Base-by-base conservation (phyloP, 2,797 vertebrate species). In the Scarus forsteni region DNA sequence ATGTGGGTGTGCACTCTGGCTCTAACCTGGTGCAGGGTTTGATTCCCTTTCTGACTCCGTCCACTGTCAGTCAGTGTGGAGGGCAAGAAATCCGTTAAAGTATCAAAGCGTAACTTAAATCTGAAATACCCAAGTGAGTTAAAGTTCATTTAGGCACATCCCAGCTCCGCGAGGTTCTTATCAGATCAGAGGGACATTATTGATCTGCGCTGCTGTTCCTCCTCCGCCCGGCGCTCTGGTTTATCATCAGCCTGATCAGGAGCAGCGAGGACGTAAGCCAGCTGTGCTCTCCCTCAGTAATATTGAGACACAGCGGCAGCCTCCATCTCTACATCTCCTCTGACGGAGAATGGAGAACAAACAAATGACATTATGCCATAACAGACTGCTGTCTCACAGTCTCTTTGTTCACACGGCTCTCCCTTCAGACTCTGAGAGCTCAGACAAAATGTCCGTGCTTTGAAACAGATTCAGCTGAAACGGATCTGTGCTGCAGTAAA, bases 401-500 rank as follows among this genome's bases (percentile, higher is more conserved):
- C 56, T 60, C 40, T 48, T 18, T 44, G 44, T 44, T 10, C 5
- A 10, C 34, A 13, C 19, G 2, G 11, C 27, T 34, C 14, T 51
- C 5, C 27, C 13, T 51, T 34, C 1, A 50, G 19, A 19, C 8
- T 50, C 12, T 50, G 6, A 50, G 27, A 50, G 18, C 49, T 27
- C 27, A 27, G 27, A 27, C 27, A 27, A 27, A 27, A 27, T 2
- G 27, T 27, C 4, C 4, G 2, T 27, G 27, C 27, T 27, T 27
- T 27, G 27, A 27, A 27, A 27, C 27, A 27, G 27, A 4, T 27
- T 4, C 27, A 27, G 27, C 27, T 27, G 27, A 4, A n/a, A 27
- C 4, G 27, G 27, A 27, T 27, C 27, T 27, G 27, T 69, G 14
- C 79, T 86, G 49, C 63, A 77, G 54, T 81, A 82, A 55, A 76